Evolutionary conservation across 2,113 vertebrate species (phyloP).

Genomic region (Bolborhynchus lineola): DNA sequence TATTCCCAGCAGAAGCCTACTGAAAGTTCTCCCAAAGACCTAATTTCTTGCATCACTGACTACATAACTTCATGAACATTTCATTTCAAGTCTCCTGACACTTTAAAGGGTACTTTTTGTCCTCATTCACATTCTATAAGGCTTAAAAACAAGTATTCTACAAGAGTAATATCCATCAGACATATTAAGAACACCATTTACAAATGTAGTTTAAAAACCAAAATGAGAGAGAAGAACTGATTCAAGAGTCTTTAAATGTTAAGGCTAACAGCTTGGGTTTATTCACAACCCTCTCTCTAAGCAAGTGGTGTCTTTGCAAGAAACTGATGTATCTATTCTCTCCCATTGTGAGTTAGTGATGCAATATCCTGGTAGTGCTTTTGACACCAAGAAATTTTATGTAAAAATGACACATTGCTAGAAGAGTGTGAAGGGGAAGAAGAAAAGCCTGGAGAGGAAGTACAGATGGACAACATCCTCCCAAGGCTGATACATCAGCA

Average conservation of each 20-base stretch:
- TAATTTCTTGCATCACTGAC: background rate
- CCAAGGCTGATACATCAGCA: background rate
- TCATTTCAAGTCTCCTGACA: background rate
- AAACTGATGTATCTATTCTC: background rate
- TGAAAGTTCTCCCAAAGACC: background rate
- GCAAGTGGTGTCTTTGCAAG: background rate
- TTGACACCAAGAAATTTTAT: background rate
- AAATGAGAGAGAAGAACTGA: background rate
- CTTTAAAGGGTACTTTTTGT: background rate
- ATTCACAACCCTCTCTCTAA: background rate
- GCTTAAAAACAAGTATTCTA: background rate
- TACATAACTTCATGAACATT: background rate
- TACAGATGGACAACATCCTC: background rate
- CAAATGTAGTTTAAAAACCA: background rate
- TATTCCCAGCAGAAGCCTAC: background rate
- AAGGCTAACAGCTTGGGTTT: background rate
- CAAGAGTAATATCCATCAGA: background rate
- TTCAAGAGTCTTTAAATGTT: background rate
- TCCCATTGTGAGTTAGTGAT: background rate
- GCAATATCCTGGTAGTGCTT: background rate
- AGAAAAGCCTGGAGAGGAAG: background rate
- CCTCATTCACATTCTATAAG: background rate
- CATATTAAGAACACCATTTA: background rate
- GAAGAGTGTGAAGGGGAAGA: background rate
- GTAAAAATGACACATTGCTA: background rate